A percentile compares a stretch with the other conserved stretches of the same genome.
Evolutionary conservation across 30 jellyfish, hydroid and myxozoan species (phyloP).

Genomic region (Sanderia malayensis): DNA sequence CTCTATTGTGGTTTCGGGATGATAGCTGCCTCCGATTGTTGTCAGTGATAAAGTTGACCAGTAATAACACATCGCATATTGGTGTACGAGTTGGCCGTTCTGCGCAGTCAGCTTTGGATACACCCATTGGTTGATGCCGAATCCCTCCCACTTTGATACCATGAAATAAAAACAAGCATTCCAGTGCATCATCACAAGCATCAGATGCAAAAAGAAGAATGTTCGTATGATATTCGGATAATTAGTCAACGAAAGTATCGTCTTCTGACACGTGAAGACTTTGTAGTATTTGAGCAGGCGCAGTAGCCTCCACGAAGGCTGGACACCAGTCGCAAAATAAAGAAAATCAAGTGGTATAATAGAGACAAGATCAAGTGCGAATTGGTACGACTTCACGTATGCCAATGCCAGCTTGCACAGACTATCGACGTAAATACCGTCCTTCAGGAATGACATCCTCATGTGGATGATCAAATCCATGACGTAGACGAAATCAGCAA

Average conservation of each 20-base stretch:
- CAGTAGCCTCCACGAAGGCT: slow-evolving; percentile 76
- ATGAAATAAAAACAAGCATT: slow-evolving; percentile 85
- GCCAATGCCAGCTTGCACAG: slow-evolving; percentile 48
- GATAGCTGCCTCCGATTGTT: slow-evolving; percentile 76
- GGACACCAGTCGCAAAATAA: slow-evolving; percentile 34
- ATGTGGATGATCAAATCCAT: slow-evolving; percentile 62
- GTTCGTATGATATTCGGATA: slow-evolving; percentile 83
- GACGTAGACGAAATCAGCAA: slow-evolving; percentile 75
- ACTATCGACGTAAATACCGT: slow-evolving; percentile 84
- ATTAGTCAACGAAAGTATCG: slow-evolving; percentile 82
- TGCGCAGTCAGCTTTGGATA: slow-evolving; percentile 62
- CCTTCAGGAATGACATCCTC: slow-evolving; percentile 69
- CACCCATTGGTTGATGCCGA: slow-evolving; percentile 86
- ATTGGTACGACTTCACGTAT: slow-evolving; percentile 59
- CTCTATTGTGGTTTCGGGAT: slow-evolving; percentile 87
- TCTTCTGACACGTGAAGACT: slow-evolving; percentile 67
- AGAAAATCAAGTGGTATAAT: slow-evolving; percentile 75
- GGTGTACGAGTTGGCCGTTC: slow-evolving; percentile 46
- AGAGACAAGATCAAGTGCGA: slow-evolving; percentile 58
- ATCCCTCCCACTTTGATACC: slow-evolving; percentile 87
- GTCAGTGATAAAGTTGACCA: slow-evolving; percentile 97
- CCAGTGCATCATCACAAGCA: slow-evolving; percentile 94
- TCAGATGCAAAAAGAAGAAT: slow-evolving; percentile 65
- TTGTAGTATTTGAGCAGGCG: slow-evolving; percentile 73
- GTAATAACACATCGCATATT: slow-evolving; percentile 77